phyloP scores from a whole-genome alignment of 53 echinoderm and acorn worm genomes.

The Hippasteria phrygiana region DNA sequence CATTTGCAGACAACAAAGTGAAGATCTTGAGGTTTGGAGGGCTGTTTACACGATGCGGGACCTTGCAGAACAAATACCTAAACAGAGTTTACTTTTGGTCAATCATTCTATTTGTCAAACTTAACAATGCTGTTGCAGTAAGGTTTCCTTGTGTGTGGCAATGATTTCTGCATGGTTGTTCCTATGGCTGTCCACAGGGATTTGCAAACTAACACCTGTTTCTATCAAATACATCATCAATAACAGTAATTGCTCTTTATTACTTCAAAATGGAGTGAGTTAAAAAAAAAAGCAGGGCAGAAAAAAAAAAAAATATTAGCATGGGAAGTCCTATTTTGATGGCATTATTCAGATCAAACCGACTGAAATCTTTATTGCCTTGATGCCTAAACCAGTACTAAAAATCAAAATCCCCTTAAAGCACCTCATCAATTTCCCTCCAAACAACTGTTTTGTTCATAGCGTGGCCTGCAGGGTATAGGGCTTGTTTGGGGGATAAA shows the following conservation, averaged over 20 bases:
- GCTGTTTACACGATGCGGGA: slow-evolving; percentile 6
- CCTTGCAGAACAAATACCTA: slow-evolving; percentile 17
- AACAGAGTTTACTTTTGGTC: not conserved
- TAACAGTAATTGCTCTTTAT: not conserved
- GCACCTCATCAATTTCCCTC: not conserved
- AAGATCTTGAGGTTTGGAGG: not conserved
- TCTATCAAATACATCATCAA: slow-evolving; percentile 2
- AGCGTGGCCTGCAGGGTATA: not conserved
- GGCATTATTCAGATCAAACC: not conserved
- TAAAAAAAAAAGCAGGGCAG: too few species aligned
- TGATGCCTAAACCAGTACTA: not conserved
- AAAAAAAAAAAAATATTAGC: not conserved
- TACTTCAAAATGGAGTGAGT: not conserved
- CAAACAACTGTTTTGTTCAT: not conserved
- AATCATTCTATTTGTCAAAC: slow-evolving; percentile 19
- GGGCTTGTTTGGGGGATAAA: not conserved
- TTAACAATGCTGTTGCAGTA: not conserved
- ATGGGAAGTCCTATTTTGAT: not conserved
- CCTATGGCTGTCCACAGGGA: not conserved
- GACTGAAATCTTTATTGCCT: slow-evolving; percentile 2
- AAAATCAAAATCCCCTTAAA: not conserved
- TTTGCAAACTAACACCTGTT: slow-evolving; percentile 18
- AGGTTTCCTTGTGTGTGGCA: not conserved
- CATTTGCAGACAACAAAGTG: not conserved
- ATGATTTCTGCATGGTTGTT: not conserved